These are phyloP conservation scores for Endotricha flammealis DNA, from an alignment of 2,888 invertebrate species.

Conservation along the genomic window DNA sequence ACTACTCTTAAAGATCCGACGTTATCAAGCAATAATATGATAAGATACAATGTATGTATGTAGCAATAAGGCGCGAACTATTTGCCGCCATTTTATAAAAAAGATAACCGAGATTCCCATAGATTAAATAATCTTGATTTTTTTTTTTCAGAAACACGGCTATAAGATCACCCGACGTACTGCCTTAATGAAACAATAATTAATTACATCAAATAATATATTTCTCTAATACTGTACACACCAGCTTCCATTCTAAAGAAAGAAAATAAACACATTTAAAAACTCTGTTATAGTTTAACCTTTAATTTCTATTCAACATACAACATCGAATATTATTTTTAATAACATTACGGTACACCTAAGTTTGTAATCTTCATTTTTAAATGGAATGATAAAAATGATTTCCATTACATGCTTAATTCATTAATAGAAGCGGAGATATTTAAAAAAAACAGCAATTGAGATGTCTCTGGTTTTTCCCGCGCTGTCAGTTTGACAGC, in stretches of 20 bases:
- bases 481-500: constrained; percentile 25
- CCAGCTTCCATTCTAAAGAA: constrained; percentile 44
- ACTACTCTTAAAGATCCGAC: too few species aligned
- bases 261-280: constrained; percentile 47
- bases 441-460: constrained; percentile 50
- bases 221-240: constrained; percentile 71
- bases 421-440: constrained; percentile 34
- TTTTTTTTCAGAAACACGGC: constrained; percentile 33
- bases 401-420: constrained; percentile 35
- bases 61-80: too few species aligned
- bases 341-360: constrained; percentile 47
- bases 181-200: constrained; percentile 46
- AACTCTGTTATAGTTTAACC: constrained; percentile 44
- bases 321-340: constrained; percentile 68
- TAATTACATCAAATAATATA: constrained; percentile 57
- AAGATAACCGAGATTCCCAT: background rate
- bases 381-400: constrained; percentile 72
- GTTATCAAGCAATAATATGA: too few species aligned
- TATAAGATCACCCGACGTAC: constrained; percentile 26
- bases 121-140: constrained; percentile 9
- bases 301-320: constrained; percentile 70
- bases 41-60: too few species aligned
- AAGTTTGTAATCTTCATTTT: constrained; percentile 29
- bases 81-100: too few species aligned
- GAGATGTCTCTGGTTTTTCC: too few species aligned